Conservation (phyloP, 2,888 invertebrate species). For the Tenthredo mesomela region DNA sequence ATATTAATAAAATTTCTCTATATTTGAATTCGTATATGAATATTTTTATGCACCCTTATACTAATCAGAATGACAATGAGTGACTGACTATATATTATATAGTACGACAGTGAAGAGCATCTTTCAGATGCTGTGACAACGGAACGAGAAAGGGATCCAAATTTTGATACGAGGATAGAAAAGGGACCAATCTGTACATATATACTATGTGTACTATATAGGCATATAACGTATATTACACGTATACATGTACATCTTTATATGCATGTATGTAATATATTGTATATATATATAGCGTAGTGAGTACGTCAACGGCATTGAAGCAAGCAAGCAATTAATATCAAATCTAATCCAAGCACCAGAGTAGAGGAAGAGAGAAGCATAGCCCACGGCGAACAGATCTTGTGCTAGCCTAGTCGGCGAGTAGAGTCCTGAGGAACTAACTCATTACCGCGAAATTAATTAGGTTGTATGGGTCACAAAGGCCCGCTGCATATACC, state of each 20-base stretch:
- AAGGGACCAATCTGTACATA: too few relatives aligned
- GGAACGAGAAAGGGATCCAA: conserved; percentile 2
- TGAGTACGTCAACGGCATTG: conserved; percentile 51
- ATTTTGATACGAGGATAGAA: conserved; percentile 9
- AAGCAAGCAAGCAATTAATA: conserved; percentile 65
- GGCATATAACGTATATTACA: not conserved
- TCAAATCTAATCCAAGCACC: conserved; percentile 66
- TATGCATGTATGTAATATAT: not conserved
- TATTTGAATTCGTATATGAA: too few relatives aligned
- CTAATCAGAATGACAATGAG: too few relatives aligned
- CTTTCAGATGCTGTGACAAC: conserved; percentile 16
- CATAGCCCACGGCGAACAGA: conserved; percentile 64
- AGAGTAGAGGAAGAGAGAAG: conserved; percentile 55
- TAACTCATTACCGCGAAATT: conserved; percentile 68
- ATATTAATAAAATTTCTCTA: too few relatives aligned
- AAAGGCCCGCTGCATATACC: conserved; percentile 67
- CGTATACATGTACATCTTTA: not conserved
- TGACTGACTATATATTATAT: too few relatives aligned
- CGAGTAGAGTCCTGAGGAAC: conserved; percentile 66
- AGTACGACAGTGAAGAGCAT: not conserved
- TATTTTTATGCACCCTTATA: too few relatives aligned
- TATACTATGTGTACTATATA: too few relatives aligned
- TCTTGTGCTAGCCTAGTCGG: conserved; percentile 64
- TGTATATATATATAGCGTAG: not conserved
- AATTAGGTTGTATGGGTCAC: conserved; percentile 58